phyloP scores from a whole-genome alignment of 2,888 invertebrate species.

The Neoaliturus tenellus region DNA sequence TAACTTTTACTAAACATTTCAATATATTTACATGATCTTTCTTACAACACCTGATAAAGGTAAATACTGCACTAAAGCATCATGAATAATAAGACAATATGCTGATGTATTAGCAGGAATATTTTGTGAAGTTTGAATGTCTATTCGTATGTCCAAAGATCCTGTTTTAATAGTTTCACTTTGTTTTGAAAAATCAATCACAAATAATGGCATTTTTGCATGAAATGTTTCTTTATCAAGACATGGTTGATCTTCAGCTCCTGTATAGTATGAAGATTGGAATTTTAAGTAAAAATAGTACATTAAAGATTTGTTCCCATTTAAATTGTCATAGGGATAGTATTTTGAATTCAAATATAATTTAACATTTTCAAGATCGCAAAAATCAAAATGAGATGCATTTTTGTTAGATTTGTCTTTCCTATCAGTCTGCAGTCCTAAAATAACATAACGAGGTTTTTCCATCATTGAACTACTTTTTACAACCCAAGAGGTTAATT shows the following conservation, averaged over 20 bases:
- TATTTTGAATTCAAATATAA: constrained; percentile 39
- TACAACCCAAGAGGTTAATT: not conserved
- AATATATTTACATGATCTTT: not conserved
- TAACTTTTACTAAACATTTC: too few species aligned
- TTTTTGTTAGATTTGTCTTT: constrained; percentile 10
- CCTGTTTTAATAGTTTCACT: constrained; percentile 14
- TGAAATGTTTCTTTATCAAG: not conserved
- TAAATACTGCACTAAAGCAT: not conserved
- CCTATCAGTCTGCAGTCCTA: constrained; percentile 53
- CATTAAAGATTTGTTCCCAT: constrained; percentile 10
- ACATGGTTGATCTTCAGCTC: constrained; percentile 10
- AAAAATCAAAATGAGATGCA: constrained; percentile 34
- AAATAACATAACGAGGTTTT: constrained; percentile 53
- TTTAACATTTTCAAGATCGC: constrained; percentile 46
- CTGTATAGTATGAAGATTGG: constrained; percentile 43
- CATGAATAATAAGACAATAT: not conserved
- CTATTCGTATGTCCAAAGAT: not conserved
- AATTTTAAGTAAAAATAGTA: constrained; percentile 48
- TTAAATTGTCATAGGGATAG: constrained; percentile 53
- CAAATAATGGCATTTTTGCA: constrained; percentile 10
- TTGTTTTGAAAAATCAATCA: constrained; percentile 29
- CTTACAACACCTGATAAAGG: not conserved
- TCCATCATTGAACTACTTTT: not conserved
- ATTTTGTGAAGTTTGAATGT: not conserved
- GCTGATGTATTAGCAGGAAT: not conserved